Evolutionary conservation across 2,888 invertebrate species (phyloP).

Genomic region (Labia minor): DNA sequence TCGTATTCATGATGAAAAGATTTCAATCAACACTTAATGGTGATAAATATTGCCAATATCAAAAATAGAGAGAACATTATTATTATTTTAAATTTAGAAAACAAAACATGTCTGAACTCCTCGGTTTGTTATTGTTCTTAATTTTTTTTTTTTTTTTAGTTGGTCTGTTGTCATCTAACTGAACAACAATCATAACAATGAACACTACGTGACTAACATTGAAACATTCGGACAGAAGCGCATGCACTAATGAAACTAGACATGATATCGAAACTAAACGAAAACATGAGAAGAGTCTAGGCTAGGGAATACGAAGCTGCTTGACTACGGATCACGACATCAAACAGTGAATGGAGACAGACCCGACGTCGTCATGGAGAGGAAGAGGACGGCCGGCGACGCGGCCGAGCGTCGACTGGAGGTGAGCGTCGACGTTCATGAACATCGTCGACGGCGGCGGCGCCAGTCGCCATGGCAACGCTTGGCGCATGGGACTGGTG

Average conservation of each 20-base stretch:
- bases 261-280: background rate
- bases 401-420: conserved; percentile 16
- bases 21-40: background rate
- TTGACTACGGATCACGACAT: background rate
- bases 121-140: no score
- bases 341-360: conserved; percentile 13
- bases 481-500: conserved; percentile 15
- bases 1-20: conserved; percentile 18
- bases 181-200: background rate
- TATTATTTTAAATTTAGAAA: no score
- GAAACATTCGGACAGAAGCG: background rate
- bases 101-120: conserved; percentile 1
- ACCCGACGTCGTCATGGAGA: conserved; percentile 13
- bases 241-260: background rate
- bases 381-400: conserved; percentile 35
- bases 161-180: background rate
- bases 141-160: no score
- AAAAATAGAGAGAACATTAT: background rate
- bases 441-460: conserved; percentile 18
- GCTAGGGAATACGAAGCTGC: background rate
- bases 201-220: background rate
- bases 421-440: conserved; percentile 16
- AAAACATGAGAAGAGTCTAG: background rate
- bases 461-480: conserved; percentile 14
- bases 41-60: background rate